Base-by-base conservation (phyloP, 2,113 vertebrate genomes). In the Semnornis frantzii region DNA sequence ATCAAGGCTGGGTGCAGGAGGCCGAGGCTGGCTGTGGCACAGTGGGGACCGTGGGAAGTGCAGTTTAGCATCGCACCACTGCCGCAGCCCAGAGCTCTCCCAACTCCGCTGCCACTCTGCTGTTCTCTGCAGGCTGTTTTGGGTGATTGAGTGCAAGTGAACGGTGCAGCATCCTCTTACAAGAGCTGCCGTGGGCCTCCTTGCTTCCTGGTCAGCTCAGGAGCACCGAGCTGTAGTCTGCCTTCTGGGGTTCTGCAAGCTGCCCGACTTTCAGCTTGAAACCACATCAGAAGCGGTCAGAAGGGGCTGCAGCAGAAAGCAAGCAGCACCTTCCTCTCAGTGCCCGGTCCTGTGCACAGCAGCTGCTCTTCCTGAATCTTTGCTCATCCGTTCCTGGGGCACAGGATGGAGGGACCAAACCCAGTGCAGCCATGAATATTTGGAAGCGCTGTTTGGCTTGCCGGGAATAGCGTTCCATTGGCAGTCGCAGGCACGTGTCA, bases 1-100 rank as follows among this genome's bases (percentile, higher is more conserved):
- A n/a, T 71, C 24, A 17, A 2, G 4, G 27, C 14, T 55, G 0
- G 8, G 0, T 1, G 9, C 6, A 4, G 78, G 79, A 57, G 62
- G 55, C 87, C 4, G 9, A 21, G 64, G 5, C 54, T 12, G 34
- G 8, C 73, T 14, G 44, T 68, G 18, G 48, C 48, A 82, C 15
- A 2, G 44, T n/a, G 55, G 64, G 65, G 58, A 42, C 58, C 25
- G 34, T 30, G 20, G 81, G 16, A 27, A 57, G 8, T 57, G 71
- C 75, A 4, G 17, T 76, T n/a, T 33, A 5, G 46, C 62, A 44
- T 37, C 55, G 30, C 42, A 17, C 18, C 8, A 1, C 69, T 28
- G n/a, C 76, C 28, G 34, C 50, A 54, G 48, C 79, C 39, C 57
- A 10, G 58, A 78, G 57, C 62, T 27, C 54, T 60, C 27, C 11